Percentiles rank a stretch among this genome's conserved stretches.
Conservation (phyloP, 2,888 invertebrate species). For the Agrenia bidenticulata region DNA sequence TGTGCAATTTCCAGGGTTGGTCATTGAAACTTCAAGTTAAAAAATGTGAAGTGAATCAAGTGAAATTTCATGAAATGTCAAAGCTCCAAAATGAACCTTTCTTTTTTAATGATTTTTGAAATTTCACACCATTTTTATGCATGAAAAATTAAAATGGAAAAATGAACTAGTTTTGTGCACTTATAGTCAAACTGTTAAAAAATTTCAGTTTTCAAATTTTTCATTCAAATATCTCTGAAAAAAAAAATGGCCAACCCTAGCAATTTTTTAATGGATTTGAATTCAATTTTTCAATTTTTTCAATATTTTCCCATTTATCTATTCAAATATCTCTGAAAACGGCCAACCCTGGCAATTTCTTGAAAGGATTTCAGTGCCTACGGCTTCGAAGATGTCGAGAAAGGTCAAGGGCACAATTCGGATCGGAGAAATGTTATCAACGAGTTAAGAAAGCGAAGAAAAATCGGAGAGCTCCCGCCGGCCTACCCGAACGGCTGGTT, state of each 20-base stretch:
- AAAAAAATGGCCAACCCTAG: too few species aligned
- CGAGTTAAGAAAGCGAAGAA: constrained; percentile 61
- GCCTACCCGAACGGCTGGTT: constrained; percentile 90
- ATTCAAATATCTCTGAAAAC: neutral
- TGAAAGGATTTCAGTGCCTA: constrained; percentile 21
- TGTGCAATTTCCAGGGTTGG: too few species aligned
- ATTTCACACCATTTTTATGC: neutral
- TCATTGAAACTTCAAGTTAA: too few species aligned
- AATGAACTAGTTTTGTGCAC: neutral
- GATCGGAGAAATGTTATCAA: constrained; percentile 19
- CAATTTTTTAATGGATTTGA: neutral
- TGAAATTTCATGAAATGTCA: too few species aligned
- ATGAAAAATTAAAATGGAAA: neutral
- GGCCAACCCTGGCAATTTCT: neutral
- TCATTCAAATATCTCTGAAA: too few species aligned
- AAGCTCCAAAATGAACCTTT: too few species aligned
- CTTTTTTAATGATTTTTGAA: neutral
- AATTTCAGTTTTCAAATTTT: too few species aligned
- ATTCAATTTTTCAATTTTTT: neutral
- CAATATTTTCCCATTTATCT: neutral
- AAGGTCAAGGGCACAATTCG: neutral
- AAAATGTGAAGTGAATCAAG: too few species aligned
- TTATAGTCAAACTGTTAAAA: too few species aligned
- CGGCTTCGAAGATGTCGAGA: constrained; percentile 17
- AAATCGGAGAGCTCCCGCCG: constrained; percentile 70